A percentile compares a stretch with the other conserved stretches of the same genome.
Evolutionary conservation across 37 sponge, comb jelly and placozoan species (phyloP).

Genomic region (Ephydatia muelleri): DNA sequence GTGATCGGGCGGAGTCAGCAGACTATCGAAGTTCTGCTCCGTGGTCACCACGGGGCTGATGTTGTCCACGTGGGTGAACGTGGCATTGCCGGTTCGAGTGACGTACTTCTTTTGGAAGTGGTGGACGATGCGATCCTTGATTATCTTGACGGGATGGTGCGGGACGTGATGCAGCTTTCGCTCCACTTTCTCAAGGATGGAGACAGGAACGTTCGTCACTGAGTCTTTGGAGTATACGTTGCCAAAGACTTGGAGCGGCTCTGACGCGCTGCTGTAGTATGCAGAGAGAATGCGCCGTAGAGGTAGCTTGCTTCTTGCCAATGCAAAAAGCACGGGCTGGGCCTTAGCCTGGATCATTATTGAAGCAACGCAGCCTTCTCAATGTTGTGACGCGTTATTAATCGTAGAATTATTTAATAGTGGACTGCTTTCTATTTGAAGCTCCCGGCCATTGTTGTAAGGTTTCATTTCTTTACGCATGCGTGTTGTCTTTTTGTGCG

Average conservation of each 20-base stretch:
- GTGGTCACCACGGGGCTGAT: constrained; percentile 84
- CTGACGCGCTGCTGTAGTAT: not conserved
- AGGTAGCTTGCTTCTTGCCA: not conserved
- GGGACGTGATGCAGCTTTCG: constrained; percentile 65
- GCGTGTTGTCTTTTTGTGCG: not conserved
- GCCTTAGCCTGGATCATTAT: not conserved
- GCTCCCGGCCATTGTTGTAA: too few relatives aligned
- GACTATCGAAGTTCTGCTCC: constrained; percentile 92
- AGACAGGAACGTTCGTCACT: constrained; percentile 88
- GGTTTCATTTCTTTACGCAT: too few relatives aligned
- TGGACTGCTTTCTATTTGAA: too few relatives aligned
- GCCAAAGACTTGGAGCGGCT: constrained; percentile 26
- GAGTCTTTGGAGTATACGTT: constrained; percentile 45
- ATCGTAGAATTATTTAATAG: not conserved
- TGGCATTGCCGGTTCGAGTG: constrained; percentile 62
- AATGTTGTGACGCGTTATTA: not conserved
- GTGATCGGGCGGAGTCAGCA: constrained; percentile 79
- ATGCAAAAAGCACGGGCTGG: not conserved
- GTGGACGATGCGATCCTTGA: constrained; percentile 78
- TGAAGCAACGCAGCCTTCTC: not conserved
- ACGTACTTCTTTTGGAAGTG: constrained; percentile 76
- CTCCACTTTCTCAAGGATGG: constrained; percentile 52
- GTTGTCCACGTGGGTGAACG: constrained; percentile 77
- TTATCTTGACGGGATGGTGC: constrained; percentile 83
- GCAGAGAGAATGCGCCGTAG: not conserved